Conservation (phyloP, 2,888 invertebrate genomes). For the Dolomedes plantarius region DNA sequence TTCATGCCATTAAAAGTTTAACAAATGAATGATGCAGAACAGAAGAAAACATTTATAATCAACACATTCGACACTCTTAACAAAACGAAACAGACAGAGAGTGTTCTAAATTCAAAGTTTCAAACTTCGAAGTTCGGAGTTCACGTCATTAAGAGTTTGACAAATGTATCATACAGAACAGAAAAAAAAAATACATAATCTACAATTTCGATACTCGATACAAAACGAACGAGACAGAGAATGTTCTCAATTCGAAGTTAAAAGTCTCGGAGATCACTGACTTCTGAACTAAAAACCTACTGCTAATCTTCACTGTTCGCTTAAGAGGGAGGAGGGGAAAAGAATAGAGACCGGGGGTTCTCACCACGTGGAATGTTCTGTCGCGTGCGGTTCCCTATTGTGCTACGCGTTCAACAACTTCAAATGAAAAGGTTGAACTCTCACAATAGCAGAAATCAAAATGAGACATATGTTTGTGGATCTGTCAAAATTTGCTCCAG, state of each 20-base stretch:
- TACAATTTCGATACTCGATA: too few species aligned
- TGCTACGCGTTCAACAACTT: neutral
- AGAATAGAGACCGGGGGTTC: neutral
- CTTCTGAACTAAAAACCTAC: neutral
- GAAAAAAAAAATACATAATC: too few species aligned
- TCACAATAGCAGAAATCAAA: neutral
- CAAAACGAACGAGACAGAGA: too few species aligned
- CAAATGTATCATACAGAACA: too few species aligned
- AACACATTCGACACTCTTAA: too few species aligned
- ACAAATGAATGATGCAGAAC: too few species aligned
- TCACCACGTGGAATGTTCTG: neutral
- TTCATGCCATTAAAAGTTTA: too few species aligned
- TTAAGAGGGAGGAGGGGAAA: neutral
- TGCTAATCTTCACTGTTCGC: neutral
- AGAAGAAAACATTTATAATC: too few species aligned
- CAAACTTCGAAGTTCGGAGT: too few species aligned
- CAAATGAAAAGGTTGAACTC: neutral
- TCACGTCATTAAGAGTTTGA: too few species aligned
- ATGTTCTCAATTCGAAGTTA: neutral
- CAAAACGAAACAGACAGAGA: too few species aligned
- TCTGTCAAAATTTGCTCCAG: neutral
- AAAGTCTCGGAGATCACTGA: neutral
- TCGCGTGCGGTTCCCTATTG: neutral
- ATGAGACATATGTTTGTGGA: neutral
- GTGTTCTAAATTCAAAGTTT: too few species aligned